These are phyloP conservation scores for Cetoscarus ocellatus DNA, from an alignment of 2,797 vertebrate genomes.

Conservation along the genomic window DNA sequence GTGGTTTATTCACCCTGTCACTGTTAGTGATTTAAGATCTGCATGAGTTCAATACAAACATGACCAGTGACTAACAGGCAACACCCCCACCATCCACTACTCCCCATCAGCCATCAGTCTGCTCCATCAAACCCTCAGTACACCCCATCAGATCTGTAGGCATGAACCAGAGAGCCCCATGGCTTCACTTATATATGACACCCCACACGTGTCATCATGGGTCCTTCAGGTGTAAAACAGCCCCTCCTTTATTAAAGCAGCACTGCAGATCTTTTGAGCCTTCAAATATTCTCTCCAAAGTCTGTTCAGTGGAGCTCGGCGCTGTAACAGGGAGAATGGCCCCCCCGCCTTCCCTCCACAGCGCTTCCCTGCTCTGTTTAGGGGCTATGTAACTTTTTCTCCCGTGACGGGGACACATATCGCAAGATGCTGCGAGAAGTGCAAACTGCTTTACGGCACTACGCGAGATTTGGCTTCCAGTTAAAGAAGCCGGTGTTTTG, in stretches of 20 bases:
- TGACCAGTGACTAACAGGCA: constrained; percentile 21
- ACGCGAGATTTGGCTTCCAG: no score
- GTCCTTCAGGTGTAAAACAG: constrained; percentile 43
- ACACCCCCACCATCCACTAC: background rate
- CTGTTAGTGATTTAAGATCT: constrained; percentile 42
- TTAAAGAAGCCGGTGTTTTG: no score
- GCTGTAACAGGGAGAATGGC: no score
- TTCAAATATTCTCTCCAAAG: no score
- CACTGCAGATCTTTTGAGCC: no score
- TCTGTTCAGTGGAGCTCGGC: no score
- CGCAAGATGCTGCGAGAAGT: no score
- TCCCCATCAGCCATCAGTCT: background rate
- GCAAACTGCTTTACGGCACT: no score
- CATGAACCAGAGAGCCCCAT: constrained; percentile 26
- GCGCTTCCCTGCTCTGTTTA: no score
- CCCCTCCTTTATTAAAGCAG: constrained; percentile 33
- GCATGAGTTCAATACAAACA: constrained; percentile 46
- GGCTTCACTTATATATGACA: constrained; percentile 48
- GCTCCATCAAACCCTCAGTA: constrained; percentile 16
- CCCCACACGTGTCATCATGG: constrained; percentile 47
- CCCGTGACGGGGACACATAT: no score
- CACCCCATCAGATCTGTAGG: constrained; percentile 27
- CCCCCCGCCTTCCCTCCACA: no score
- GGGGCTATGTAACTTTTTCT: no score
- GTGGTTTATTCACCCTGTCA: constrained; percentile 37